Conservation (phyloP, 2,888 invertebrate genomes). For the Chrysolina americana region DNA sequence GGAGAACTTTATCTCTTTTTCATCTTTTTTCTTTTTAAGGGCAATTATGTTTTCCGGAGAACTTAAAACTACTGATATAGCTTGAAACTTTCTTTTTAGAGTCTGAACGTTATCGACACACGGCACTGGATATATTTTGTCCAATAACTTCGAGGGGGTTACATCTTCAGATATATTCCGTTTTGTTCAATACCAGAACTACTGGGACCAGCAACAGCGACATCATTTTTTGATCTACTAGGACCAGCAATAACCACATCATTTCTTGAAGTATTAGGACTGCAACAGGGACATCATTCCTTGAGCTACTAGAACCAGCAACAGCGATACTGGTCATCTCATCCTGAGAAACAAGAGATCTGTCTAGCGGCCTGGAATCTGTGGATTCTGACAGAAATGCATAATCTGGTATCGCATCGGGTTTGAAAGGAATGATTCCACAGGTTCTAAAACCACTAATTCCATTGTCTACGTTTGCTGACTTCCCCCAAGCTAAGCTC, state of each 20-base stretch:
- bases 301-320: neutral
- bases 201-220: neutral
- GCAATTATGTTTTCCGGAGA: neutral
- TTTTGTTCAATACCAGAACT: neutral
- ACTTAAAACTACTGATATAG: neutral
- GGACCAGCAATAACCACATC: neutral
- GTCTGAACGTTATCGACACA: neutral
- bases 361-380: too few species aligned
- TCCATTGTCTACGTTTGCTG: slow-evolving; percentile 25
- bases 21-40: neutral
- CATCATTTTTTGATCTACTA: neutral
- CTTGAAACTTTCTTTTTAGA: neutral
- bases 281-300: neutral
- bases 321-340: neutral
- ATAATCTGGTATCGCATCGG: slow-evolving; percentile 9
- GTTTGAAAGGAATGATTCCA: slow-evolving; percentile 17
- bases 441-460: slow-evolving; percentile 49
- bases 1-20: neutral
- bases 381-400: neutral
- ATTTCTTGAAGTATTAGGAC: neutral
- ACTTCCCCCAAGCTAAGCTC: neutral
- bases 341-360: too few species aligned
- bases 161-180: neutral
- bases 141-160: neutral
- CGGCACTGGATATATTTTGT: neutral